These are phyloP conservation scores for Melipona quadrifasciata DNA, from an alignment of 1,140 invertebrate genomes.

Conservation along the genomic window DNA sequence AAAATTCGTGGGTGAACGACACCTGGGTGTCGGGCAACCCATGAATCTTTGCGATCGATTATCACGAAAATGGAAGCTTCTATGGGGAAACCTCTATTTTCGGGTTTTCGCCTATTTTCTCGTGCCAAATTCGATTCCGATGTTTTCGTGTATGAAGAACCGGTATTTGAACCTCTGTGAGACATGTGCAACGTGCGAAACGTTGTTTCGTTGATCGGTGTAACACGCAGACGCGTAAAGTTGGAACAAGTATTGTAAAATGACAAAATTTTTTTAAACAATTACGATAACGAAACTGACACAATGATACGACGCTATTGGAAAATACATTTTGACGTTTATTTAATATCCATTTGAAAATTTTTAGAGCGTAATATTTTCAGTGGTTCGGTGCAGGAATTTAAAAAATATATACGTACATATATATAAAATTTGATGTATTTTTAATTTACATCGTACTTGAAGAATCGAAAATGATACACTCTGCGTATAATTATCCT, in stretches of 20 bases:
- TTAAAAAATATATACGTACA: too few species aligned
- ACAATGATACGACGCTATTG: too few species aligned
- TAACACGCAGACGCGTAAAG: not conserved
- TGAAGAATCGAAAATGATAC: too few species aligned
- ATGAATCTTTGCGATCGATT: not conserved
- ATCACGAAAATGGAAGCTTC: not conserved
- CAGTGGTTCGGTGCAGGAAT: too few species aligned
- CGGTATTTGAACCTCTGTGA: not conserved
- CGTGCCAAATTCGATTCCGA: not conserved
- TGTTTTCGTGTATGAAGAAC: not conserved
- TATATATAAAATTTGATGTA: too few species aligned
- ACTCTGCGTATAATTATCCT: not conserved
- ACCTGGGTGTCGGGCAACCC: not conserved
- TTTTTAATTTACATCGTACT: too few species aligned
- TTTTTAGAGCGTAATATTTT: too few species aligned
- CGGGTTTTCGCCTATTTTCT: not conserved
- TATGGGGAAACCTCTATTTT: not conserved
- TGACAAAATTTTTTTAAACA: too few species aligned
- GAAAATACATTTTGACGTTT: too few species aligned
- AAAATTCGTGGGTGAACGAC: conserved; percentile 6
- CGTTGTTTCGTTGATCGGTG: not conserved
- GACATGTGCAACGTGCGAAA: not conserved
- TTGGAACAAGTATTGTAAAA: too few species aligned
- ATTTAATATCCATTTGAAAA: too few species aligned
- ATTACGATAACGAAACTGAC: too few species aligned